Conservation (phyloP, 2,888 invertebrate species). For the Rhyacophila evoluta region DNA sequence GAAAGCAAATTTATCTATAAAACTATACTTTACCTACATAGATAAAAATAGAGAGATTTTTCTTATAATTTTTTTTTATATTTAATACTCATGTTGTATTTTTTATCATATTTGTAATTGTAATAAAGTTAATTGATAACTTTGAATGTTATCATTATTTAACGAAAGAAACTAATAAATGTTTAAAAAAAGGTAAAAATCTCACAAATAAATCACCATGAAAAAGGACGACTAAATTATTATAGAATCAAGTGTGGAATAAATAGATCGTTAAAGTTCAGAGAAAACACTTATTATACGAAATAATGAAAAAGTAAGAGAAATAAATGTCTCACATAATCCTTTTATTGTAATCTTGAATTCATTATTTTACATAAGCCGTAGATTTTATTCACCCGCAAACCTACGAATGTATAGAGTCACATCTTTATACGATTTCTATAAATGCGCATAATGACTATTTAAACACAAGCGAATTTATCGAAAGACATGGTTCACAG, state of each 20-base stretch:
- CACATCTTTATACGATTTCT: not conserved
- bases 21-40: no score
- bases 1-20: no score
- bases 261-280: not conserved
- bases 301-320: slow-evolving; percentile 2
- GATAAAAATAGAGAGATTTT: no score
- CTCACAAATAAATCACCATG: no score
- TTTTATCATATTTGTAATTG: no score
- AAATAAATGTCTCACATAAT: slow-evolving; percentile 43
- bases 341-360: slow-evolving; percentile 47
- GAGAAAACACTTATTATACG: not conserved
- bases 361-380: slow-evolving; percentile 51
- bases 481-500: not conserved
- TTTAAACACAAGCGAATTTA: slow-evolving; percentile 14
- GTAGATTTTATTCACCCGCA: slow-evolving; percentile 44
- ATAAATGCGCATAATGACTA: not conserved
- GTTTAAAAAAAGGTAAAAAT: no score
- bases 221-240: no score
- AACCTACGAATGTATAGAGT: slow-evolving; percentile 28
- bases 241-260: not conserved
- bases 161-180: no score
- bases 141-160: no score
- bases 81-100: no score
- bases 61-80: no score
- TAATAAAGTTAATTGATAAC: no score